Conservation (phyloP, 2,113 vertebrate genomes). For the Brachirus orientalis region DNA sequence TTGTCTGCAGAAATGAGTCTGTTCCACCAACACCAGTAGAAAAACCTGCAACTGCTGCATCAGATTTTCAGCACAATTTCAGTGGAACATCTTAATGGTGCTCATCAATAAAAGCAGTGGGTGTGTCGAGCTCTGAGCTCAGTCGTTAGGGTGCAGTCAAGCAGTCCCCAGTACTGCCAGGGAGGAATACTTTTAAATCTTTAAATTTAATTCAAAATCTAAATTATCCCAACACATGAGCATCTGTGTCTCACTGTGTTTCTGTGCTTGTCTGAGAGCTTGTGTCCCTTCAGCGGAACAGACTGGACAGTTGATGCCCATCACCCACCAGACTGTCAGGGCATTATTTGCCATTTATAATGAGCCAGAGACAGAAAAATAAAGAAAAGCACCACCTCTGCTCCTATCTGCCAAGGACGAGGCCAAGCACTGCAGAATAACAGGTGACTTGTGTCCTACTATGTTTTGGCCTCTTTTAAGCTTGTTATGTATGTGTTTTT, state of each 20-base stretch:
- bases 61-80: not conserved
- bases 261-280: not conserved
- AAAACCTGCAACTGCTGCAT: slow-evolving; percentile 24
- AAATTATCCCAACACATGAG: no score
- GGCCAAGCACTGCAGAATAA: no score
- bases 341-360: no score
- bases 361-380: no score
- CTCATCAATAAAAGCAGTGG: slow-evolving; percentile 17
- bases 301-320: no score
- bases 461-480: slow-evolving; percentile 10
- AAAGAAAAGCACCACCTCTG: no score
- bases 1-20: no score
- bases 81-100: not conserved
- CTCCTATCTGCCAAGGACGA: no score
- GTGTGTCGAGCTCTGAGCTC: not conserved
- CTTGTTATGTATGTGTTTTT: slow-evolving; percentile 13
- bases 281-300: slow-evolving; percentile 23
- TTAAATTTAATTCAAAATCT: not conserved
- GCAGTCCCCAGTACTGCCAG: not conserved
- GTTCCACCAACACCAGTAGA: no score
- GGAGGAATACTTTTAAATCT: not conserved
- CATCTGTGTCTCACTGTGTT: not conserved
- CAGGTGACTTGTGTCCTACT: not conserved
- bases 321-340: no score
- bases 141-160: not conserved